These are phyloP conservation scores for Listronotus bonariensis DNA, from an alignment of 1,140 invertebrate species.

Conservation along the genomic window DNA sequence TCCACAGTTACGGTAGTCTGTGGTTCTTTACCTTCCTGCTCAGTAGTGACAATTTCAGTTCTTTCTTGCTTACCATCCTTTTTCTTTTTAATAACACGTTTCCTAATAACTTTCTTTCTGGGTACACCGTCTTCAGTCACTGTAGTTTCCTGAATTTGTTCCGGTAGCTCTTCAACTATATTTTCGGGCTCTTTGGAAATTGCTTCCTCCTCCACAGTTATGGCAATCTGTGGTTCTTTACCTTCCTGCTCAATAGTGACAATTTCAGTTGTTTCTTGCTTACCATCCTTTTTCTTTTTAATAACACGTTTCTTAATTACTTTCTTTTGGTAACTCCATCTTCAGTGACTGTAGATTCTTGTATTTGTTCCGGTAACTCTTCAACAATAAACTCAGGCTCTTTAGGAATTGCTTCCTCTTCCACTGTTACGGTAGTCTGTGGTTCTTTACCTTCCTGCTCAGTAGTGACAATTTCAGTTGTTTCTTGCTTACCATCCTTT, in stretches of 20 bases:
- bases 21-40: neutral
- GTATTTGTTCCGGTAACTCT: too few species aligned
- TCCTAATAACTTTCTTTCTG: conserved; percentile 43
- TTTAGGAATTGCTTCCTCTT: too few species aligned
- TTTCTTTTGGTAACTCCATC: conserved; percentile 42
- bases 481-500: conserved; percentile 40
- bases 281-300: conserved; percentile 44
- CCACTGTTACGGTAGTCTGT: conserved; percentile 40
- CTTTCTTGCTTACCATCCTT: conserved; percentile 39
- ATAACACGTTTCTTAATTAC: conserved; percentile 41
- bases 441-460: conserved; percentile 34
- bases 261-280: conserved; percentile 29
- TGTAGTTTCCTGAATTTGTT: conserved; percentile 33
- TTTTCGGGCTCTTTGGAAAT: too few species aligned
- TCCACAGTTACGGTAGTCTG: neutral
- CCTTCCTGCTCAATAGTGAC: too few species aligned
- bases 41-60: neutral
- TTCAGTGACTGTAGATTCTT: conserved; percentile 45
- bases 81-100: conserved; percentile 39
- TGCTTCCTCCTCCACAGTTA: too few species aligned
- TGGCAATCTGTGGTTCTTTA: too few species aligned
- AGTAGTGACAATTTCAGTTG: conserved; percentile 42
- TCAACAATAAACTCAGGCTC: too few species aligned
- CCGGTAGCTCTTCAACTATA: conserved; percentile 44
- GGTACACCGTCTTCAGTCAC: conserved; percentile 53